Evolutionary conservation across 2,888 invertebrate species (phyloP).

Genomic region (Peribatodes rhomboidaria): DNA sequence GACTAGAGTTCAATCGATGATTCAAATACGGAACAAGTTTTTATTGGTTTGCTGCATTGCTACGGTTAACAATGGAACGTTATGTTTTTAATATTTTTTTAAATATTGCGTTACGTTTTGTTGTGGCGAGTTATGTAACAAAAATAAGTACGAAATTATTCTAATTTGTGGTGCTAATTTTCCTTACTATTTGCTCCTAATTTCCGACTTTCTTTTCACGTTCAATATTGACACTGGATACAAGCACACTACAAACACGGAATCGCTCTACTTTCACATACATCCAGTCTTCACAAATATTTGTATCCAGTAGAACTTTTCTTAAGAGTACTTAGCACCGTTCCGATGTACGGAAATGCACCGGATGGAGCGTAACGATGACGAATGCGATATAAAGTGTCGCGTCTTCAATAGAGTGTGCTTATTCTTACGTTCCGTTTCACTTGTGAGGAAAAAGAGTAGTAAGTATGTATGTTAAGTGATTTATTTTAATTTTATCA

Average conservation of each 20-base stretch:
- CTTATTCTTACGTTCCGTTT: constrained; percentile 46
- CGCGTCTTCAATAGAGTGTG: constrained; percentile 37
- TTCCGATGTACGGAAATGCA: constrained; percentile 38
- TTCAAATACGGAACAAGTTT: constrained; percentile 2
- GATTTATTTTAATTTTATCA: no score
- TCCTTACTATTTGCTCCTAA: not conserved
- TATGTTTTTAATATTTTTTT: constrained; percentile 5
- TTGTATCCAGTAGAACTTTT: constrained; percentile 25
- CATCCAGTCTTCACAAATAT: constrained; percentile 28
- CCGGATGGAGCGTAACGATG: constrained; percentile 37
- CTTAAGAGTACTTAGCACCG: constrained; percentile 32
- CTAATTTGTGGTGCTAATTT: not conserved
- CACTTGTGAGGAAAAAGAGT: constrained; percentile 32
- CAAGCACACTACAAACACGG: constrained; percentile 19
- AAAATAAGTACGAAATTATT: not conserved
- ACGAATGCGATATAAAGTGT: constrained; percentile 41
- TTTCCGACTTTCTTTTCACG: constrained; percentile 1
- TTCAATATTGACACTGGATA: constrained; percentile 16
- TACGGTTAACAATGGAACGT: constrained; percentile 30
- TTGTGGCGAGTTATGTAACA: no score
- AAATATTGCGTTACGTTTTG: not conserved
- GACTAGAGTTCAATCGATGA: constrained; percentile 12
- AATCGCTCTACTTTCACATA: constrained; percentile 22
- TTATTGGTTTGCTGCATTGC: constrained; percentile 1
- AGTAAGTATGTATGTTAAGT: no score